These are phyloP conservation scores for Ligdia adustata DNA, from an alignment of 2,888 invertebrate genomes.

Conservation along the genomic window DNA sequence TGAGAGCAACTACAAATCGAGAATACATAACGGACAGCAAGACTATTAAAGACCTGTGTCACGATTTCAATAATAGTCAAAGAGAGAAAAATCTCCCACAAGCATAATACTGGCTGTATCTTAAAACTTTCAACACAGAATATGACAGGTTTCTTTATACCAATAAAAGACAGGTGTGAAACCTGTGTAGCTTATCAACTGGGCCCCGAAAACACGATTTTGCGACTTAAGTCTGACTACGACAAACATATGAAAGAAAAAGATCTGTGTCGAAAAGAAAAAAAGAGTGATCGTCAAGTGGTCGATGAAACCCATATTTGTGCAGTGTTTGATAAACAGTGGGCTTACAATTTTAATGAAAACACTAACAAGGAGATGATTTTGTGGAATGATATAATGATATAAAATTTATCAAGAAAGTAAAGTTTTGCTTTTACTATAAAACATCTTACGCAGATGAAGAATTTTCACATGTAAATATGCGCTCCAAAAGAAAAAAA, in stretches of 20 bases:
- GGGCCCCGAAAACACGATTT: conserved; percentile 11
- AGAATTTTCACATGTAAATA: too few relatives aligned
- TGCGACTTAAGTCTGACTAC: conserved; percentile 29
- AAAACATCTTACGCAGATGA: too few relatives aligned
- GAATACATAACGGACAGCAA: not conserved
- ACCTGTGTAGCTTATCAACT: conserved; percentile 28
- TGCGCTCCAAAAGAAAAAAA: too few relatives aligned
- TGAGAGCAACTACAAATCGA: not conserved
- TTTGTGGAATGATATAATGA: not conserved
- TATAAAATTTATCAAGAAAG: not conserved
- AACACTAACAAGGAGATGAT: not conserved
- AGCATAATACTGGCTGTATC: not conserved
- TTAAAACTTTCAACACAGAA: not conserved
- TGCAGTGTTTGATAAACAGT: conserved; percentile 28
- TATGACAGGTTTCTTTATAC: conserved; percentile 28
- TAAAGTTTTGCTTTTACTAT: not conserved
- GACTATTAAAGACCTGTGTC: not conserved
- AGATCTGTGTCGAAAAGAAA: conserved; percentile 32
- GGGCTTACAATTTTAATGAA: not conserved
- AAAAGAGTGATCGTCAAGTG: conserved; percentile 30
- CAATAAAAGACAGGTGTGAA: conserved; percentile 40
- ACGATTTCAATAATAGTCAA: not conserved
- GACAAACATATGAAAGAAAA: conserved; percentile 35
- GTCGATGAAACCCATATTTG: conserved; percentile 28
- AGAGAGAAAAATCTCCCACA: not conserved